Evolutionary conservation across 2,113 vertebrate genomes (phyloP), one percentile per base, ranked within the genome.

Genomic region (Pseudopodoces humilis): DNA sequence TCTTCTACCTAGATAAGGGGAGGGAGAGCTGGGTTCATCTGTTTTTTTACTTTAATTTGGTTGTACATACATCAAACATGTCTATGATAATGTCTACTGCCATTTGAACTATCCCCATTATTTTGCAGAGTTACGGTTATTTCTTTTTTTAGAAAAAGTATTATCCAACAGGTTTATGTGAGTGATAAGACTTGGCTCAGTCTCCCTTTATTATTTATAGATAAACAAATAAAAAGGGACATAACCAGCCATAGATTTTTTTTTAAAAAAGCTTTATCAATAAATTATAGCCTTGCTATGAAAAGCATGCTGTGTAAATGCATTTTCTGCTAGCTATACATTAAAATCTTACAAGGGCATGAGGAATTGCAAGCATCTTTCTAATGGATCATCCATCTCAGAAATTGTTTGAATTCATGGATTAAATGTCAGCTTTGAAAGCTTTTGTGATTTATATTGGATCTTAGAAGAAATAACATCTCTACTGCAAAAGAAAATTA

Each of bases 341-440:
- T 97, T 97, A 97, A 97, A 94, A 92, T 88, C 86, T 96, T 91
- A 86, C 94, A 95, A 97, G 94, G 90, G 67, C 92, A 96, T 92
- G 67, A 93, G 94, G 97, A 97, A 97, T 97, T 97, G 97, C 97
- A 97, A 97, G 95, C 97, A 90, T 97, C 96, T 98, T 97, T 98
- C 93, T 97, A 98, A 97, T 98, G 95, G 94, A 83, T 91, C 92
- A 95, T 98, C 96, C 96, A 97, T 98, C 96, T 97, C 95, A 84
- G 49, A 97, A 98, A 98, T 97, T 21, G 97, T 97, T 97, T 98
- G 97, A 97, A 97, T 97, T 97, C 94, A 97, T 98, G 97, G 96
- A 97, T 98, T 98, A 97, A 96, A 96, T 95, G 96, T 96, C 97
- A 95, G 24, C 86, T 96, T 96, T 96, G 95, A 98, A 98, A 98